These are phyloP conservation scores for Lucifuga dentata DNA, from an alignment of 2,113 vertebrate species.

Conservation along the genomic window DNA sequence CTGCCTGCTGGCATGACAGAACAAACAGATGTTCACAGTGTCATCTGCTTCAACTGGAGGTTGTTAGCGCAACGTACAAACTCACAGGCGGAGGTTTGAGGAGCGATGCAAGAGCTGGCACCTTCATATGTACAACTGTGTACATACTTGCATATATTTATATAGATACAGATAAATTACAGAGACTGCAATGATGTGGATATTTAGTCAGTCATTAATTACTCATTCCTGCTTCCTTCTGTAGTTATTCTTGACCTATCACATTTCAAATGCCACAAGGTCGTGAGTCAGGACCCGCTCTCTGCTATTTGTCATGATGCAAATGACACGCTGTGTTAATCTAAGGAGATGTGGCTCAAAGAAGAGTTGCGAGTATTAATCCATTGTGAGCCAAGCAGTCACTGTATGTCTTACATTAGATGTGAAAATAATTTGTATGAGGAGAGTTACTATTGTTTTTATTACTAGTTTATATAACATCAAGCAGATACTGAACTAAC, in stretches of 20 bases:
- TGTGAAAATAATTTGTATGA: too few relatives aligned
- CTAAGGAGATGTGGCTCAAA: background rate
- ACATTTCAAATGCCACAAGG: background rate
- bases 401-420: too few relatives aligned
- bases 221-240: too few relatives aligned
- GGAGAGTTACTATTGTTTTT: too few relatives aligned
- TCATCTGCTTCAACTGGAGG: conserved; percentile 55
- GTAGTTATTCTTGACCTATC: background rate
- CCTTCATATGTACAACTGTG: background rate
- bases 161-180: too few relatives aligned
- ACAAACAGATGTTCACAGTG: conserved; percentile 74
- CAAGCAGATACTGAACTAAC: too few relatives aligned
- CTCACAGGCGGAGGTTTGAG: conserved; percentile 28
- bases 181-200: background rate
- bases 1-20: conserved; percentile 73
- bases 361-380: background rate
- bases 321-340: background rate
- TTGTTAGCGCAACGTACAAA: conserved; percentile 24
- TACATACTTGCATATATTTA: too few relatives aligned
- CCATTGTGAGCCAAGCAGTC: background rate
- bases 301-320: background rate
- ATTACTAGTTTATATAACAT: too few relatives aligned
- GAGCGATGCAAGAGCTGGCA: background rate
- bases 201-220: background rate
- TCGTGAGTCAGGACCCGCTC: background rate